phyloP scores from a whole-genome alignment of 92 coral and sea anemone species.

The Plumapathes pennacea region DNA sequence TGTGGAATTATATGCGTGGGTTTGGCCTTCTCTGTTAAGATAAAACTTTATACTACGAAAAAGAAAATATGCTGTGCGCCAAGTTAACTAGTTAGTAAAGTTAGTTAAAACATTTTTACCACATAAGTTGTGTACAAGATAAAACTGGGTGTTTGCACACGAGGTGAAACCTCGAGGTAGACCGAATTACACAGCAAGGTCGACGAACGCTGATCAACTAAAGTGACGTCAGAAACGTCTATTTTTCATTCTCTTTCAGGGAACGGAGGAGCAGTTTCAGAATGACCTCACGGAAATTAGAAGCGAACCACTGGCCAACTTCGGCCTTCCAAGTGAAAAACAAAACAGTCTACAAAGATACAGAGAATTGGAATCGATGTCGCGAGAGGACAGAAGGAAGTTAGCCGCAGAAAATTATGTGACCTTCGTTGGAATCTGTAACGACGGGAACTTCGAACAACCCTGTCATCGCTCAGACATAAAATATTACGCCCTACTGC shows the following conservation, averaged over 20 bases:
- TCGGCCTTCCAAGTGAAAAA: background rate
- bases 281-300: constrained; percentile 1
- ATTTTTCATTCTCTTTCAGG: constrained; percentile 14
- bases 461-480: constrained; percentile 7
- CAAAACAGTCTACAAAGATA: constrained; percentile 2
- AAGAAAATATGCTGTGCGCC: too few species aligned
- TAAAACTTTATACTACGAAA: too few species aligned
- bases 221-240: too few species aligned
- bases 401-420: background rate
- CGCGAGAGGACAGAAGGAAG: background rate
- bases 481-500: constrained; percentile 2
- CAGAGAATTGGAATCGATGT: background rate
- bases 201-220: too few species aligned
- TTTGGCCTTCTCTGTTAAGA: too few species aligned
- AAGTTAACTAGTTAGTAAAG: too few species aligned
- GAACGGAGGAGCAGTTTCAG: constrained; percentile 8
- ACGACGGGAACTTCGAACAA: background rate
- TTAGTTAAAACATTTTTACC: too few species aligned
- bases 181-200: too few species aligned
- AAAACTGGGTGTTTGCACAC: too few species aligned
- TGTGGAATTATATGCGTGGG: too few species aligned
- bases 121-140: too few species aligned
- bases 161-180: too few species aligned
- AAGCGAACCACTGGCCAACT: background rate
- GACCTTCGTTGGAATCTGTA: constrained; percentile 10